phyloP scores from a whole-genome alignment of 2,113 vertebrate genomes.

The Nannobrachium achirus region DNA sequence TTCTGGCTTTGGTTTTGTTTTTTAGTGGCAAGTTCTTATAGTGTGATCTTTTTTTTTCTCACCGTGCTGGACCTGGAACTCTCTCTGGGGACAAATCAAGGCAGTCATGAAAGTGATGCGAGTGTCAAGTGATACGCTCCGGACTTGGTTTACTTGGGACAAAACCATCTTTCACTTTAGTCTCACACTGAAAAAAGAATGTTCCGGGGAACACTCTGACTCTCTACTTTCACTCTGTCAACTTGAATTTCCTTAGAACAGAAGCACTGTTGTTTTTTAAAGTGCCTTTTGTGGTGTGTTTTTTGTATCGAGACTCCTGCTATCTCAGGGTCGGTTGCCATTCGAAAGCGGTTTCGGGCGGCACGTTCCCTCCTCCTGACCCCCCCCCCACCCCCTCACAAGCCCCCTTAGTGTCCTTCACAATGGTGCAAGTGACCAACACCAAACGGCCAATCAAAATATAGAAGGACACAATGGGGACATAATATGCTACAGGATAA shows the following conservation, averaged over 20 bases:
- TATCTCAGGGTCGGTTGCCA: slow-evolving; percentile 94
- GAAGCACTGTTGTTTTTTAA: slow-evolving; percentile 97
- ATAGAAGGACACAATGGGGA: slow-evolving; percentile 53
- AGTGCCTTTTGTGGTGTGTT: slow-evolving; percentile 92
- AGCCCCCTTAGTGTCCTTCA: slow-evolving; percentile 32
- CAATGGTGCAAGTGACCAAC: slow-evolving; percentile 49
- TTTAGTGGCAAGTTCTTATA: slow-evolving; percentile 80
- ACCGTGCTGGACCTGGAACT: slow-evolving; percentile 66
- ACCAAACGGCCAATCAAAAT: slow-evolving; percentile 57
- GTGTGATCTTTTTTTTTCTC: slow-evolving; percentile 46
- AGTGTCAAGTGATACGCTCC: slow-evolving; percentile 69
- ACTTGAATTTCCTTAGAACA: slow-evolving; percentile 96
- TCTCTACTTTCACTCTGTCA: slow-evolving; percentile 83
- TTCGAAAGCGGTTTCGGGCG: slow-evolving; percentile 69
- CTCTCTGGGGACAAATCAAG: slow-evolving; percentile 75
- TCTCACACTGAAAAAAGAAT: slow-evolving; percentile 74
- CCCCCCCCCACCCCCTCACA: slow-evolving; percentile 27
- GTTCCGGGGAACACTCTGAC: slow-evolving; percentile 76
- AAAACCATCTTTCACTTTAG: slow-evolving; percentile 66
- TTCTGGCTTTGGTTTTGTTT: slow-evolving; percentile 77
- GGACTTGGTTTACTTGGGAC: slow-evolving; percentile 64
- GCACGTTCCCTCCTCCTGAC: slow-evolving; percentile 36
- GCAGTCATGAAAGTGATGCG: slow-evolving; percentile 50
- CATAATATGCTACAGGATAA: slow-evolving; percentile 37
- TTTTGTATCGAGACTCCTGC: slow-evolving; percentile 92